Conservation (phyloP, 2,113 vertebrate genomes). For the Aspiorhynchus laticeps region DNA sequence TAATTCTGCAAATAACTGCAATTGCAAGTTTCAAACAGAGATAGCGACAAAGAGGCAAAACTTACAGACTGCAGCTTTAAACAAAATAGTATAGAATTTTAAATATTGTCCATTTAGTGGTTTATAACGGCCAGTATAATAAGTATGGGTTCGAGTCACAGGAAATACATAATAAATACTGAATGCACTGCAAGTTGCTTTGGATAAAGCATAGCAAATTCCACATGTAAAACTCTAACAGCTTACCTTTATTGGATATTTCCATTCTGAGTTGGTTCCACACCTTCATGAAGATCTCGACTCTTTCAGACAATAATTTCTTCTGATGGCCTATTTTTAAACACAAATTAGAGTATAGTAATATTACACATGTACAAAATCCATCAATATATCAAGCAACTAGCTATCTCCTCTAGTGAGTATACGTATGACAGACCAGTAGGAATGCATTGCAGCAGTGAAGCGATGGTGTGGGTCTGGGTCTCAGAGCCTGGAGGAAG, state of each 20-base stretch:
- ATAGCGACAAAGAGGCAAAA: too few relatives aligned
- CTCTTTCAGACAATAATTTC: slow-evolving; percentile 62
- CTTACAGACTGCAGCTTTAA: neutral
- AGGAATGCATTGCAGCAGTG: slow-evolving; percentile 61
- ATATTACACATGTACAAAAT: neutral
- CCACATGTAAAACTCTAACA: neutral
- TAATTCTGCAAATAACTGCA: too few relatives aligned
- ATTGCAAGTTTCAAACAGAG: too few relatives aligned
- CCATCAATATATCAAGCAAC: neutral
- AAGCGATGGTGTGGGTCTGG: slow-evolving; percentile 44
- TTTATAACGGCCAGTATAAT: neutral
- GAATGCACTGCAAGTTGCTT: too few relatives aligned
- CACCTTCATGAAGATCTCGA: slow-evolving; percentile 66
- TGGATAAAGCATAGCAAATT: neutral
- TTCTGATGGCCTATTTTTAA: slow-evolving; percentile 64
- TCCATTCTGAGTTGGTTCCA: slow-evolving; percentile 75
- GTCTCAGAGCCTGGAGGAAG: slow-evolving; percentile 56
- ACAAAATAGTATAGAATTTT: neutral
- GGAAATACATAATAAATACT: neutral
- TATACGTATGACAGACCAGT: slow-evolving; percentile 30
- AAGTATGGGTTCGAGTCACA: neutral
- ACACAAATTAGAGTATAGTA: neutral
- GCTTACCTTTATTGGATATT: slow-evolving; percentile 70
- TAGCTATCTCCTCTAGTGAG: neutral
- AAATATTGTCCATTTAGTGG: neutral